A percentile compares a stretch with the other conserved stretches of the same genome.
Conservation (phyloP, 2,797 vertebrate genomes). For the Buphagus erythrorhynchus region DNA sequence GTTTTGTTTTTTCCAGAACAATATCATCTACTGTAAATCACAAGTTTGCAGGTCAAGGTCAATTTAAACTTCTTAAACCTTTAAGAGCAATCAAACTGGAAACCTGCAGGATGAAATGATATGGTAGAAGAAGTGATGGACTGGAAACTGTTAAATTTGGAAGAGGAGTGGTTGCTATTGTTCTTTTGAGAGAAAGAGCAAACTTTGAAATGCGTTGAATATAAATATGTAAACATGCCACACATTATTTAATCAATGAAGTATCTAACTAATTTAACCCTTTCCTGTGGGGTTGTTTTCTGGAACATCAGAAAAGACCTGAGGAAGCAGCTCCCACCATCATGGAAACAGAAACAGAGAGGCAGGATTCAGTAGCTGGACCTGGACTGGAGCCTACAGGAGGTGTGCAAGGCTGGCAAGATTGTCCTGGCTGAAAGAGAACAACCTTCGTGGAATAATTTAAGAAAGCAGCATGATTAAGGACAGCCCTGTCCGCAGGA, state of each 20-base stretch:
- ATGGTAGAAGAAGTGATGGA: constrained; percentile 30
- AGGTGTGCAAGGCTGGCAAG: not conserved
- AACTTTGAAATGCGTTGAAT: not conserved
- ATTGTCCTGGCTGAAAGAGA: not conserved
- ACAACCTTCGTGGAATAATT: not conserved
- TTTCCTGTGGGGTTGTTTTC: not conserved
- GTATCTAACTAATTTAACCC: not conserved
- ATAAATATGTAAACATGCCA: not conserved
- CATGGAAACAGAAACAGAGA: not conserved
- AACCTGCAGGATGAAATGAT: constrained; percentile 11
- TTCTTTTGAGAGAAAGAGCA: constrained; percentile 29
- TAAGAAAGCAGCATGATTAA: not conserved
- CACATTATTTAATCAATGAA: not conserved
- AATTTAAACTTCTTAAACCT: constrained; percentile 61
- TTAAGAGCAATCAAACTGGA: constrained; percentile 30
- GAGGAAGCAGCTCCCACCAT: not conserved
- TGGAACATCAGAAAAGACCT: not conserved
- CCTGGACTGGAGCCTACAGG: not conserved
- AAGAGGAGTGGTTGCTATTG: constrained; percentile 17
- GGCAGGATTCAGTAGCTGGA: not conserved
- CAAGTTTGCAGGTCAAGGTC: constrained; percentile 42
- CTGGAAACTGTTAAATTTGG: constrained; percentile 32
- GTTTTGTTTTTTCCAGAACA: constrained; percentile 47
- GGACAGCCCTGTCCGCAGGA: not conserved
- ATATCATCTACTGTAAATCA: constrained; percentile 17